These are phyloP conservation scores for Noctua pronuba DNA, from an alignment of 2,888 invertebrate genomes.

Conservation along the genomic window DNA sequence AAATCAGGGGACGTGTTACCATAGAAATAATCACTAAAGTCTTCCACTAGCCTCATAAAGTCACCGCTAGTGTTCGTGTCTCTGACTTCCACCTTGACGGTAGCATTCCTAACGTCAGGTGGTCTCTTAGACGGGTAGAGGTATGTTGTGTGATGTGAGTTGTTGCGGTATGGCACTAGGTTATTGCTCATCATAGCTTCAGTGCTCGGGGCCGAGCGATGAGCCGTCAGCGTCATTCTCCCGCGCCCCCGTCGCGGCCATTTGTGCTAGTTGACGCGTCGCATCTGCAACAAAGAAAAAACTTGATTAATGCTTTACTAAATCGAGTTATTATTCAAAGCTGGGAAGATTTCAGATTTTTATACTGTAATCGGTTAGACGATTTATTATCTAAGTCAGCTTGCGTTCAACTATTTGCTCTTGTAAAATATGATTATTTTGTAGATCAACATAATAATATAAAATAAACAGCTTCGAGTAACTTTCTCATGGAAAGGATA, in stretches of 20 bases:
- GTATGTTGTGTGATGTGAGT: slow-evolving; percentile 64
- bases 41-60: slow-evolving; percentile 93
- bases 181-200: slow-evolving; percentile 63
- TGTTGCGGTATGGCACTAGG: slow-evolving; percentile 62
- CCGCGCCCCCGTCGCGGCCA: slow-evolving; percentile 53
- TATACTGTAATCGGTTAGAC: slow-evolving; percentile 46
- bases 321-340: slow-evolving; percentile 57
- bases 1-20: slow-evolving; percentile 91
- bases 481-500: slow-evolving; percentile 22
- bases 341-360: slow-evolving; percentile 42
- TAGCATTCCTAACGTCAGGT: slow-evolving; percentile 61
- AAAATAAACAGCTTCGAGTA: slow-evolving; percentile 32
- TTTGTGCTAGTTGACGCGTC: slow-evolving; percentile 52
- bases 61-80: slow-evolving; percentile 79
- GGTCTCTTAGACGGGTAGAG: slow-evolving; percentile 68
- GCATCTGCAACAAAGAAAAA: slow-evolving; percentile 69
- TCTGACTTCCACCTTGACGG: slow-evolving; percentile 64
- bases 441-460: slow-evolving; percentile 35
- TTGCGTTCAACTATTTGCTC: slow-evolving; percentile 35
- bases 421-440: slow-evolving; percentile 17
- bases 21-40: slow-evolving; percentile 94
- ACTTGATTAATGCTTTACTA: slow-evolving; percentile 48
- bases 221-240: slow-evolving; percentile 56
- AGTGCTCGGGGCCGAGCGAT: slow-evolving; percentile 52
- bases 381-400: slow-evolving; percentile 50